Evolutionary conservation across 2,797 vertebrate genomes (phyloP).

Genomic region (Rhyacichthys aspro): DNA sequence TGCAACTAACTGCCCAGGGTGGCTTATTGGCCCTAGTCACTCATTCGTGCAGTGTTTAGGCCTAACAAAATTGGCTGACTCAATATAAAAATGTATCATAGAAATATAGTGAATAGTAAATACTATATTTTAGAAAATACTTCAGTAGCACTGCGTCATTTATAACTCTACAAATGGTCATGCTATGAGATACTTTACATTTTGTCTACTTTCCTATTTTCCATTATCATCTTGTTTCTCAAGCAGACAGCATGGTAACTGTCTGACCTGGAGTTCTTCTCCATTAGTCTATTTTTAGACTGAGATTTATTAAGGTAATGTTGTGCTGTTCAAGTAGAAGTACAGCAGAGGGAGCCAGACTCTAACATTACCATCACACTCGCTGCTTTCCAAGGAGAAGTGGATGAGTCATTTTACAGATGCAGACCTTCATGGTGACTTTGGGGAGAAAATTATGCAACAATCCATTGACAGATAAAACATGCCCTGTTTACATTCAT

Average conservation of each 20-base stretch:
- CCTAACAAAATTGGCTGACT: no score
- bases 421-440: conserved; percentile 41
- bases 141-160: no score
- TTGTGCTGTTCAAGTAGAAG: neutral
- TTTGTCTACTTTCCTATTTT: no score
- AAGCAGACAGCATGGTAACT: neutral
- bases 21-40: no score
- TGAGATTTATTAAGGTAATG: neutral
- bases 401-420: conserved; percentile 41
- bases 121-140: no score
- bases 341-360: conserved; percentile 52
- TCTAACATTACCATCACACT: conserved; percentile 7
- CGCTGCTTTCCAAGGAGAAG: neutral
- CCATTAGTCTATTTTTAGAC: conserved; percentile 5
- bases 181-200: no score
- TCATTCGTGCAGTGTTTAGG: no score
- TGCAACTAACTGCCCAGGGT: no score
- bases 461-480: neutral
- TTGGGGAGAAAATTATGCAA: conserved; percentile 21
- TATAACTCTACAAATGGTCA: no score
- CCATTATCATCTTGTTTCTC: neutral
- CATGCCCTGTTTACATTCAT: neutral
- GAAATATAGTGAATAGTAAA: no score
- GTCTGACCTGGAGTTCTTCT: neutral
- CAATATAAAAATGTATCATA: no score